Evolutionary conservation across 1,140 invertebrate species (phyloP).

Genomic region (Bombus superbus): DNA sequence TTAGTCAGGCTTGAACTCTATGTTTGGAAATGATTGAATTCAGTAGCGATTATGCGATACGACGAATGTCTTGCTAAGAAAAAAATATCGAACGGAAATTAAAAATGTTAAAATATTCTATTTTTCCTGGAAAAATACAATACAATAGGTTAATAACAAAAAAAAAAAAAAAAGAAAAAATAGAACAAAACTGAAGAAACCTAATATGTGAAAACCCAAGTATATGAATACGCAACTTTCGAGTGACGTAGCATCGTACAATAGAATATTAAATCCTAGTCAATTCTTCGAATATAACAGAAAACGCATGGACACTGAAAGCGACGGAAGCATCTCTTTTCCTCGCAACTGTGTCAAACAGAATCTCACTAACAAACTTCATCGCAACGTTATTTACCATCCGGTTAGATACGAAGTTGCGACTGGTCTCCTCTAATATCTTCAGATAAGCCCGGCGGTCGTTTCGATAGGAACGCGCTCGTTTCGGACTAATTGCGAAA

Average conservation of each 20-base stretch:
- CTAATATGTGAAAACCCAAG: neutral
- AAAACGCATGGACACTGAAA: neutral
- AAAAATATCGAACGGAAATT: no score
- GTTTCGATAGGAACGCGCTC: conserved; percentile 37
- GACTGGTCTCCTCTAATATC: neutral
- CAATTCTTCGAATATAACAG: neutral
- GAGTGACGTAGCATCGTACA: neutral
- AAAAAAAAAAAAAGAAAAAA: neutral
- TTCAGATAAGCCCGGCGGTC: neutral
- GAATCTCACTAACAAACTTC: conserved; percentile 8
- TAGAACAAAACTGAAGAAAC: neutral
- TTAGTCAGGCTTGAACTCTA: no score
- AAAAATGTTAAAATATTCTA: neutral
- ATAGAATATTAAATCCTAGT: neutral
- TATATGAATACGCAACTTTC: neutral
- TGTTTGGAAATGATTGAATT: no score
- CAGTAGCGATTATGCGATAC: neutral
- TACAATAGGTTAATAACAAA: neutral
- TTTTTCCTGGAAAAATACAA: neutral
- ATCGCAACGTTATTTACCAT: neutral
- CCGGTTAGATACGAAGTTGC: neutral
- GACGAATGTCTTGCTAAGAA: neutral
- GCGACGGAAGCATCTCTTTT: neutral
- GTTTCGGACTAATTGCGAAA: conserved; percentile 60
- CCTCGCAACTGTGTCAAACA: no score